Conservation (phyloP, 2,888 invertebrate genomes). For the Chloroclystis v-ata region DNA sequence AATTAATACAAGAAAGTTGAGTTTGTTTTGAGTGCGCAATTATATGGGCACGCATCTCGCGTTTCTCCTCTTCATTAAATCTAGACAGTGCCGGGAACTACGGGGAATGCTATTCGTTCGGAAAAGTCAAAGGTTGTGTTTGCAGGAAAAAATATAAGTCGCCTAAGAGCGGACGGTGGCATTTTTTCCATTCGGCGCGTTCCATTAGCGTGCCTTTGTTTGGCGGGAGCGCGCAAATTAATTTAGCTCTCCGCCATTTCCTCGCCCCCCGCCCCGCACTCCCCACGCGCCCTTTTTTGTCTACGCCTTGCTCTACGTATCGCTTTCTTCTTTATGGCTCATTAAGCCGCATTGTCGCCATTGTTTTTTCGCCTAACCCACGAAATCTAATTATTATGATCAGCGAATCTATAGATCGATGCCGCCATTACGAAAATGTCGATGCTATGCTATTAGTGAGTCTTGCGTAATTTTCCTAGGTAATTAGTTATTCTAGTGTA, state of each 20-base stretch:
- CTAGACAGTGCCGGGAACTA: conserved; percentile 58
- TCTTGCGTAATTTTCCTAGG: conserved; percentile 8
- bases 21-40: conserved; percentile 62
- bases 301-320: conserved; percentile 78
- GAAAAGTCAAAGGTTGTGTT: conserved; percentile 77
- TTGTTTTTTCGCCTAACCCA: conserved; percentile 71
- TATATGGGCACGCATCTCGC: conserved; percentile 54
- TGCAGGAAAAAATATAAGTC: conserved; percentile 60
- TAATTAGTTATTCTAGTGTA: background rate
- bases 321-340: conserved; percentile 79
- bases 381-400: conserved; percentile 72
- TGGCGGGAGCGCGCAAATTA: conserved; percentile 79
- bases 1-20: conserved; percentile 55
- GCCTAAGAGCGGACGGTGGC: conserved; percentile 77
- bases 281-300: conserved; percentile 73
- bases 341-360: conserved; percentile 76
- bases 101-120: conserved; percentile 76
- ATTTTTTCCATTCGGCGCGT: conserved; percentile 79
- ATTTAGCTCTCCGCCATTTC: conserved; percentile 79
- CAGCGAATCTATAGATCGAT: conserved; percentile 56
- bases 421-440: conserved; percentile 28
- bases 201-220: conserved; percentile 79
- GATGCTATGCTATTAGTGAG: conserved; percentile 9
- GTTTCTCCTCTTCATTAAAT: conserved; percentile 67
- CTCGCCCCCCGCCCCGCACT: conserved; percentile 60